Percentiles rank a stretch among this genome's conserved stretches.
Conservation (phyloP, 1,140 invertebrate species). For the Archivesica marissinica region DNA sequence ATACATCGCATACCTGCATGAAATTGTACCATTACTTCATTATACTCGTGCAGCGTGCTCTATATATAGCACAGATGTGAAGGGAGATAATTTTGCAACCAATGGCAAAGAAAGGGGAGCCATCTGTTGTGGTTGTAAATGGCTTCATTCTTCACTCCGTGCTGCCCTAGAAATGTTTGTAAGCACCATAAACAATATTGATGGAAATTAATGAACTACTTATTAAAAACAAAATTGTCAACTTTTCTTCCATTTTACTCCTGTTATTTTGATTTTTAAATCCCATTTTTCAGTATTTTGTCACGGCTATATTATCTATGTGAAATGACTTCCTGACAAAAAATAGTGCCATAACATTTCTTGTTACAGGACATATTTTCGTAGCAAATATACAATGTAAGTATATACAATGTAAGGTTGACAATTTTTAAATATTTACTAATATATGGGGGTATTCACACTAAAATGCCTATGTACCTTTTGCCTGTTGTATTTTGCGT, state of each 20-base stretch:
- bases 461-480: constrained; percentile 47
- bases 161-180: constrained; percentile 21
- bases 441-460: constrained; percentile 27
- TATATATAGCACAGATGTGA: not conserved
- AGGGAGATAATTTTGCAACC: constrained; percentile 5
- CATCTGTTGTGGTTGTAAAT: not conserved
- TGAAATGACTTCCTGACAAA: too few relatives aligned
- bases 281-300: too few relatives aligned
- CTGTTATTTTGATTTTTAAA: too few relatives aligned
- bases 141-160: not conserved
- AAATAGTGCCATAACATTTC: too few relatives aligned
- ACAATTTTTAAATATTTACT: constrained; percentile 25
- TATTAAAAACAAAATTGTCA: not conserved
- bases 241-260: too few relatives aligned
- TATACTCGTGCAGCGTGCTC: not conserved
- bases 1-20: too few relatives aligned
- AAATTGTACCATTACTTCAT: constrained; percentile 16
- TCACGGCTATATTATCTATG: too few relatives aligned
- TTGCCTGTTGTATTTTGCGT: constrained; percentile 43
- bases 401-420: too few relatives aligned
- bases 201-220: constrained; percentile 20
- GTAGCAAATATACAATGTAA: too few relatives aligned
- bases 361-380: too few relatives aligned
- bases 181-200: constrained; percentile 15
- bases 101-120: too few relatives aligned